phyloP scores from a whole-genome alignment of 2,888 invertebrate genomes.

The Trisateles emortualis region DNA sequence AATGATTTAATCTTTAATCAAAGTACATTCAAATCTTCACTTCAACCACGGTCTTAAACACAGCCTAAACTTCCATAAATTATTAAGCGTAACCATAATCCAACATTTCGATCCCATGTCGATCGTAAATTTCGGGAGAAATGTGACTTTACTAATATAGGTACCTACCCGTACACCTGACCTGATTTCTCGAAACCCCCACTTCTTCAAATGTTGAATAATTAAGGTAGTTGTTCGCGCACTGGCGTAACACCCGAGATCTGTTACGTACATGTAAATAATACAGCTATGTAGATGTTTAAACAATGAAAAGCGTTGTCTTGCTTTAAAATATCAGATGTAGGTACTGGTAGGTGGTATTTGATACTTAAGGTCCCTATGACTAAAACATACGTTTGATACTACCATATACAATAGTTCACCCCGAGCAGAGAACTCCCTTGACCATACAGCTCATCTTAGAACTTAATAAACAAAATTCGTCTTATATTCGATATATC shows the following conservation, averaged over 20 bases:
- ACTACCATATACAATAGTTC: no score
- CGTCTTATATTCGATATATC: no score
- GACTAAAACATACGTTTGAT: no score
- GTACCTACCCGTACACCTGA: conserved; percentile 29
- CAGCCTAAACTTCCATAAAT: conserved; percentile 28
- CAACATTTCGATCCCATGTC: conserved; percentile 5
- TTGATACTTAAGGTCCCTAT: no score
- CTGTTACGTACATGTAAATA: conserved; percentile 37
- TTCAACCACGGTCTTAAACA: neutral
- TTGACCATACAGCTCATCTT: no score
- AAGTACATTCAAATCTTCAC: neutral
- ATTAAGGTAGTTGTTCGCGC: conserved; percentile 47
- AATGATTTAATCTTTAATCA: no score
- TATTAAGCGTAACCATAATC: conserved; percentile 15
- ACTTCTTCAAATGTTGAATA: conserved; percentile 47
- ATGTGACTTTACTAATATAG: conserved; percentile 27
- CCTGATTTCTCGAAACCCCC: conserved; percentile 42
- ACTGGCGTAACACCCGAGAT: conserved; percentile 38
- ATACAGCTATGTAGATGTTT: conserved; percentile 32
- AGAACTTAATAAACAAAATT: no score
- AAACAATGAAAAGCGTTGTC: conserved; percentile 24
- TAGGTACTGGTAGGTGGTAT: no score
- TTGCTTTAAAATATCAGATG: conserved; percentile 22
- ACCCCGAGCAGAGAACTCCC: no score
- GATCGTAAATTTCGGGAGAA: conserved; percentile 22